A percentile compares a stretch with the other conserved stretches of the same genome.
Evolutionary conservation across 2,797 vertebrate species (phyloP).

Genomic region (Toxotes lorentzi): DNA sequence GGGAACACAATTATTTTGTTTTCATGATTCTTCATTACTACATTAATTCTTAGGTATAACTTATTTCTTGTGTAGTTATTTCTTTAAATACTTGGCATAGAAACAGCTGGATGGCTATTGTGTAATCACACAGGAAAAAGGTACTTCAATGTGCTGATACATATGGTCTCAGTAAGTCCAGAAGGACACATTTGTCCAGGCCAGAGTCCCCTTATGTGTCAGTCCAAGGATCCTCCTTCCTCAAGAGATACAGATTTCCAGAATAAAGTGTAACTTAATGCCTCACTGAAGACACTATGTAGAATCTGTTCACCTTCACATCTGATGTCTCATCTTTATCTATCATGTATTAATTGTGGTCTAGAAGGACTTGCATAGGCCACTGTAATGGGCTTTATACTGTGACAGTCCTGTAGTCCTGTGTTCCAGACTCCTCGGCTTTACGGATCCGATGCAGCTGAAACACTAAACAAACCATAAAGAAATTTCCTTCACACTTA

Average conservation of each 20-base stretch:
- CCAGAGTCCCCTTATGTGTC: slow-evolving; percentile 6
- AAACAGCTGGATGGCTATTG: slow-evolving; percentile 56
- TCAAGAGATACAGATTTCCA: slow-evolving; percentile 8
- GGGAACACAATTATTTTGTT: slow-evolving; percentile 5
- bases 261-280: background rate
- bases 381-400: slow-evolving; percentile 34
- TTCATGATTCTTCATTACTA: slow-evolving; percentile 32
- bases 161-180: slow-evolving; percentile 18
- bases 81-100: slow-evolving; percentile 64
- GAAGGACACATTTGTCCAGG: slow-evolving; percentile 5
- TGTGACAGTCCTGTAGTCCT: background rate
- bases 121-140: slow-evolving; percentile 20
- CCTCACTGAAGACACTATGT: background rate
- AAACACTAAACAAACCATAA: slow-evolving; percentile 12
- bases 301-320: slow-evolving; percentile 2
- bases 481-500: slow-evolving; percentile 8
- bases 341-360: background rate
- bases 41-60: slow-evolving; percentile 38
- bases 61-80: slow-evolving; percentile 11
- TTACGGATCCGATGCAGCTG: slow-evolving; percentile 7
- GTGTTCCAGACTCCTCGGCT: slow-evolving; percentile 2
- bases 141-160: background rate
- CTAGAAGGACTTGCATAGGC: slow-evolving; percentile 48
- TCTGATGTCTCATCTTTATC: background rate
- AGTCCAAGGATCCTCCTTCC: background rate